Base-by-base conservation (phyloP, 2,888 invertebrate species). In the Amphipyra tragopoginis region DNA sequence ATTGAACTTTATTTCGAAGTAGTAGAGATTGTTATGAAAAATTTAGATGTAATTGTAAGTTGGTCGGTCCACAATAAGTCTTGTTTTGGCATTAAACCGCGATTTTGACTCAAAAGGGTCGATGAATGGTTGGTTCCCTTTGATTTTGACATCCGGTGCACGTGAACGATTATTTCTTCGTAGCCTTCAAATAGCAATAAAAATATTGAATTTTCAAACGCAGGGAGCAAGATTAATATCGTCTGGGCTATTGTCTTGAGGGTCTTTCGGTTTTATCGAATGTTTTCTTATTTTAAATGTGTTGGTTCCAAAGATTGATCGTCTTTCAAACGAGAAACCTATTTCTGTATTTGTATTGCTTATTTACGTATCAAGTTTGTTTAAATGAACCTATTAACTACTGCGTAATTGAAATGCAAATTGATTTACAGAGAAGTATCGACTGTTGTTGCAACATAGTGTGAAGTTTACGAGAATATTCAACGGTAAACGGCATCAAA, bases 91-190 rank as follows among this genome's bases (percentile, higher is more conserved):
- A 86, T 87, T 86, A 88, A 88, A 86, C 90, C 86, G 88, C 87
- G 88, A 89, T 84, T 87, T 86, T 79, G 79, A 79, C 81, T 87
- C 80, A 86, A 90, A 88, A 87, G 88, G 86, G 83, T 80, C 82
- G 77, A 67, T 87, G 86, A 88, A 90, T 86, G 86, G 88, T 85
- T 87, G 85, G 86, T 88, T 86, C 82, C 88, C 83, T 87, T 91
- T 90, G 88, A 88, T 86, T 86, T 80, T 78, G 77, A 87, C 90
- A 91, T 93, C 93, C 93, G 92, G 93, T 86, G 84, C 91, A 93
- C 92, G 93, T 93, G 93, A 90, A 88, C 77, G 83, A 83, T 84
- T 84, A 77, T 85, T 87, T 78, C 69, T 74, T 72, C 69, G 74
- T 75, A 80, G 74, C 80, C 78, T 81, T 80, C 76, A 75, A 82